These are phyloP conservation scores for Sinocyclocheilus anshuiensis DNA, from an alignment of 2,113 vertebrate genomes.

Conservation along the genomic window DNA sequence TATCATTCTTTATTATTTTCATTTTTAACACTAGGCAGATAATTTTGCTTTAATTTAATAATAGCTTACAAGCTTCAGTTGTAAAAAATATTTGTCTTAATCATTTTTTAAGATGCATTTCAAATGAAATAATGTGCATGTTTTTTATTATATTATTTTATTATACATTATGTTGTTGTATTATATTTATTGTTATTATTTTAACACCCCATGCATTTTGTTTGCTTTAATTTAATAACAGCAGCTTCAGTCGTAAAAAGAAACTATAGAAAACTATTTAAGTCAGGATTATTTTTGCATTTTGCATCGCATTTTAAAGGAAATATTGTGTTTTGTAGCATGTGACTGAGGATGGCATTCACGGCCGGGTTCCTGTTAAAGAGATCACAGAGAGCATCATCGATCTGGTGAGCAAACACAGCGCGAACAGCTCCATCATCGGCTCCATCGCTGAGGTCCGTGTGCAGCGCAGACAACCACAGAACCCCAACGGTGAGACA, in stretches of 20 bases:
- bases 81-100: too few relatives aligned
- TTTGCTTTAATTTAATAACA: not conserved
- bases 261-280: not conserved
- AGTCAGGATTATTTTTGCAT: not conserved
- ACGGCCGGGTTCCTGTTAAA: conserved; percentile 79
- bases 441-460: conserved; percentile 83
- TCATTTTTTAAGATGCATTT: too few relatives aligned
- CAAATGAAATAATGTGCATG: not conserved
- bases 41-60: too few relatives aligned
- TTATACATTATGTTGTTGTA: not conserved
- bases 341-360: conserved; percentile 80
- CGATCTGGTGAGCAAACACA: conserved; percentile 85
- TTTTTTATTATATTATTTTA: not conserved
- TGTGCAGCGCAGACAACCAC: conserved; percentile 74
- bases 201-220: not conserved
- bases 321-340: conserved; percentile 56
- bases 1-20: too few relatives aligned
- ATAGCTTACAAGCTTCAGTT: too few relatives aligned
- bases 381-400: conserved; percentile 86
- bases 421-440: conserved; percentile 82
- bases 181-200: not conserved
- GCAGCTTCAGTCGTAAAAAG: not conserved
- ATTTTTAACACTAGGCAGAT: too few relatives aligned
- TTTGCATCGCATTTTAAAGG: not conserved
- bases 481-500: conserved; percentile 57